Evolutionary conservation across 2,113 vertebrate genomes (phyloP), one percentile per base, ranked within the genome.

Genomic region (Dipodomys spectabilis): DNA sequence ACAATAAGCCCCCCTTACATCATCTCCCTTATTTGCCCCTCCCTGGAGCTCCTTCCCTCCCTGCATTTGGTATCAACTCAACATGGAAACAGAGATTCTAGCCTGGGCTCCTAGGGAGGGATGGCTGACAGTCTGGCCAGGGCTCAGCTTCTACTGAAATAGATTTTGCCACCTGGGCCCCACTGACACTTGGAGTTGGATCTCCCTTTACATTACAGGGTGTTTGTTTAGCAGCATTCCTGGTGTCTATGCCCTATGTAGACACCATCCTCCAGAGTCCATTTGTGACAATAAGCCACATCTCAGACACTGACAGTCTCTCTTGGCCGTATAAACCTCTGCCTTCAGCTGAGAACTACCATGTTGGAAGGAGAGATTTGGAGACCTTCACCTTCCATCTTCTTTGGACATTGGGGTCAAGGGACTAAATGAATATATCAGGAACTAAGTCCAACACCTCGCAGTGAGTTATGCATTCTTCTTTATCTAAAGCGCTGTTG

Each of bases 21-120:
- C 9, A 11, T 27, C 35, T 22, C 22, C 19, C 69, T 90, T 93
- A 73, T 89, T 32, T 69, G 96, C 88, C 74, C 39, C 20, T 94
- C 94, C 93, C 83, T 71, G 22, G 28, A 57, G 82, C 30, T 77
- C 96, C 82, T 95, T 27, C 2, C 44, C 35, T 57, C 9, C 18
- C 28, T 68, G 0, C 12, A 35, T 64, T 72, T 96, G 35, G 86
- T 44, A 85, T 90, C 89, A 96, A 35, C 4, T 62, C 23, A 82
- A 93, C 86, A n/a, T 81, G 92, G 91, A 96, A 97, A 87, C 72
- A 94, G 57, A 45, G 35, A 28, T 60, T 86, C 30, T 35, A 53
- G n/a, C 91, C 19, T 53, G 25, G 44, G 18, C 6, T 71, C 60
- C 49, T 3, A 9, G 32, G 15, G 4, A 80, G n/a, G 13, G 44